These are phyloP conservation scores for Leuciscus idus DNA, from an alignment of 2,113 vertebrate genomes.

Conservation along the genomic window DNA sequence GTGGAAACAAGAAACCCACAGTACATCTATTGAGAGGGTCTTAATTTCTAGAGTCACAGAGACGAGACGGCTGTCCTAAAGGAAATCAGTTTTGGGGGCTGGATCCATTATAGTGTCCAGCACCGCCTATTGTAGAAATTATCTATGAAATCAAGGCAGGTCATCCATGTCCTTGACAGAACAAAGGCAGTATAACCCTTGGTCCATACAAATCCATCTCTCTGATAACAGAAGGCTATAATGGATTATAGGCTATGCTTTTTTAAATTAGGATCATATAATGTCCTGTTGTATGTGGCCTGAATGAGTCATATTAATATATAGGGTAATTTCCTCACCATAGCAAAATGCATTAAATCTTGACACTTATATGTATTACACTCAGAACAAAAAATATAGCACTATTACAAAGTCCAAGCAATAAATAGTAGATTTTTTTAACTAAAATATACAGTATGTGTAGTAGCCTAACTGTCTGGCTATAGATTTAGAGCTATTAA, in stretches of 20 bases:
- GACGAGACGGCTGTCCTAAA: conserved; percentile 52
- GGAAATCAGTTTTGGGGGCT: conserved; percentile 64
- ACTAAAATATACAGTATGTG: not conserved
- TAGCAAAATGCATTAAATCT: not conserved
- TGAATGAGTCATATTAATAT: conserved; percentile 13
- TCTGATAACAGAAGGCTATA: not conserved
- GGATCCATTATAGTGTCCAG: conserved; percentile 54
- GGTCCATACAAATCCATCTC: not conserved
- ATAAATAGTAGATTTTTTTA: not conserved
- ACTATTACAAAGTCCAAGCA: not conserved
- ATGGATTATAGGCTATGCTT: conserved; percentile 2
- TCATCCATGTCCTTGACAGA: conserved; percentile 60
- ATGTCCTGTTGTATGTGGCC: conserved; percentile 3
- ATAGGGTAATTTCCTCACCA: not conserved
- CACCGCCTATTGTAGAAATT: conserved; percentile 58
- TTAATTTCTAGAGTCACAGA: conserved; percentile 54
- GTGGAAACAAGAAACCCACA: not conserved
- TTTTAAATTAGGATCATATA: conserved; percentile 4
- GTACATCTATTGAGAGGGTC: conserved; percentile 57
- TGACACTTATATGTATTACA: not conserved
- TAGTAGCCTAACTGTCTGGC: too few relatives aligned
- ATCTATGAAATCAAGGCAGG: conserved; percentile 62
- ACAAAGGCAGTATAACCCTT: conserved; percentile 28
- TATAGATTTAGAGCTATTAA: not conserved
- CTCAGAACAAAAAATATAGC: not conserved